Conservation (phyloP, 2,888 invertebrate species). For the Alsophila aescularia region DNA sequence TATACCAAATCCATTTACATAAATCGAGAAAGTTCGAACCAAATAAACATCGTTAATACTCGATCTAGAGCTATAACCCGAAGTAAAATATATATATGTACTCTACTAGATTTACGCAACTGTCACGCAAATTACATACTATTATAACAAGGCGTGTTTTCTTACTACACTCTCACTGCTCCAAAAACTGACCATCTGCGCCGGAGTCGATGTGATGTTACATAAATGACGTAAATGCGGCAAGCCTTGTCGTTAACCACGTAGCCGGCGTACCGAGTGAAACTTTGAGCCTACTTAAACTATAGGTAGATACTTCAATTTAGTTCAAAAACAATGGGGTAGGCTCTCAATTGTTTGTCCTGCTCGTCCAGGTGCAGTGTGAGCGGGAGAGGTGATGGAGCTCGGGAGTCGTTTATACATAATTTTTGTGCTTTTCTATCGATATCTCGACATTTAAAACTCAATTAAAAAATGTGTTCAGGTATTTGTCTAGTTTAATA, state of each 20-base stretch:
- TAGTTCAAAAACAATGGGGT: background rate
- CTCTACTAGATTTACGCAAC: conserved; percentile 19
- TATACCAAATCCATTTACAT: background rate
- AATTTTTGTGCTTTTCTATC: too few species aligned
- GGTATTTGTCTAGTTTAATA: too few species aligned
- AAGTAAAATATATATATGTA: conserved; percentile 4
- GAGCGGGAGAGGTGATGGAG: too few species aligned
- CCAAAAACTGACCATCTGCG: conserved; percentile 34
- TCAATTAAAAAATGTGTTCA: too few species aligned
- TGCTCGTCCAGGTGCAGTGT: too few species aligned
- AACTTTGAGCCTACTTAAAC: conserved; percentile 1
- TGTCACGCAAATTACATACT: conserved; percentile 8
- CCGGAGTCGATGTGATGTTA: conserved; percentile 19
- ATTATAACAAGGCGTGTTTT: conserved; percentile 3
- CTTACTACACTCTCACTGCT: conserved; percentile 34
- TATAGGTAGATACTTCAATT: conserved; percentile 4
- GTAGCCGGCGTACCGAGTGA: conserved; percentile 3
- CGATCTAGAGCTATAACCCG: background rate
- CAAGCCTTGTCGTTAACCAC: background rate
- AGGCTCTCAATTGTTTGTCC: too few species aligned
- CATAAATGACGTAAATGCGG: conserved; percentile 23
- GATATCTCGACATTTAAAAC: too few species aligned
- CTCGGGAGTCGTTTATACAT: too few species aligned
- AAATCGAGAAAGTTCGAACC: background rate
- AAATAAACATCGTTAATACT: conserved; percentile 1